phyloP scores from a whole-genome alignment of 2,113 vertebrate genomes.

The Rutilus rutilus region DNA sequence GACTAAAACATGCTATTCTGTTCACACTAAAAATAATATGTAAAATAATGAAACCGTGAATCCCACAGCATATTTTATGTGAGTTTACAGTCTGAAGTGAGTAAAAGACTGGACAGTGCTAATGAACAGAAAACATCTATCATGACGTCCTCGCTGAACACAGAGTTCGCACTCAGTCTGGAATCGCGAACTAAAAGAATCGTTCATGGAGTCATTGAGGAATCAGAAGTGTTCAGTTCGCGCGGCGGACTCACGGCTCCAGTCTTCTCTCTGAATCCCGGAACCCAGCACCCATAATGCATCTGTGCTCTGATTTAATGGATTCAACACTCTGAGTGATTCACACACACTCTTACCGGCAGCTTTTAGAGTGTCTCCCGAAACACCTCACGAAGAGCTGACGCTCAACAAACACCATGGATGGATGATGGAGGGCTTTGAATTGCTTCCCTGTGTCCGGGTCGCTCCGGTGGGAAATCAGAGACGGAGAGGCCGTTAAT shows the following conservation, averaged over 20 bases:
- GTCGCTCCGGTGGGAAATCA: slow-evolving; percentile 44
- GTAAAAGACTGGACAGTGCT: background rate
- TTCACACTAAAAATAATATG: too few species aligned
- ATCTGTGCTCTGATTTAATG: slow-evolving; percentile 48
- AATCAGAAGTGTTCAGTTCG: background rate
- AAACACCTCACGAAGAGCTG: slow-evolving; percentile 24
- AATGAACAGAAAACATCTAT: too few species aligned
- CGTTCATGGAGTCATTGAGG: background rate
- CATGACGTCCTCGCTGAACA: too few species aligned
- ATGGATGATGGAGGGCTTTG: background rate
- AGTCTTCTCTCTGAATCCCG: background rate
- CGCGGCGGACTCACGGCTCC: background rate
- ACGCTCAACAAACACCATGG: background rate
- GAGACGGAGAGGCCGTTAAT: slow-evolving; percentile 50
- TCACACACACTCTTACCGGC: background rate
- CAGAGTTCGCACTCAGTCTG: too few species aligned
- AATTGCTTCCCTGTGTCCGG: slow-evolving; percentile 50
- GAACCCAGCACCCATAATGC: slow-evolving; percentile 34
- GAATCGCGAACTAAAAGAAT: background rate
- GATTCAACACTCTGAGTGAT: slow-evolving; percentile 10
- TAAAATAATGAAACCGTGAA: too few species aligned
- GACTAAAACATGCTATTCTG: too few species aligned
- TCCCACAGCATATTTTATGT: background rate
- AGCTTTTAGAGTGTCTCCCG: slow-evolving; percentile 8
- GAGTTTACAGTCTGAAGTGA: background rate